These are phyloP conservation scores for Chondrosia reniformis DNA, from an alignment of 37 sponge, comb jelly and placozoan species.

Conservation along the genomic window DNA sequence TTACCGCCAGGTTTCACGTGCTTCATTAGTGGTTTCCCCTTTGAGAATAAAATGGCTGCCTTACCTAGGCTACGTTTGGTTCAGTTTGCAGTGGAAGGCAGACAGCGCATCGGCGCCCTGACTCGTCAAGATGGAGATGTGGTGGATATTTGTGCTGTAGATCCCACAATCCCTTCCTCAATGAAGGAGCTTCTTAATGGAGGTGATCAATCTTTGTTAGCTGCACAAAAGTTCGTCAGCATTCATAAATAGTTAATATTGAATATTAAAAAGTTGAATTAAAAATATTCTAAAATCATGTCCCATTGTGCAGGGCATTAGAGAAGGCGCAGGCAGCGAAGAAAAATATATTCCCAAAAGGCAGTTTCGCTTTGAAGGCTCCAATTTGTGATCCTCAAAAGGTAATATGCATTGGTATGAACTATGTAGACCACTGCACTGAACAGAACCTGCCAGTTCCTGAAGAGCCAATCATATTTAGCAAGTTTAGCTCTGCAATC, in stretches of 20 bases:
- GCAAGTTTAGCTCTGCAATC: conserved; percentile 82
- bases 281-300: not conserved
- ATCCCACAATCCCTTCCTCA: conserved; percentile 63
- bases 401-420: conserved; percentile 83
- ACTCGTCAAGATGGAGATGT: conserved; percentile 25
- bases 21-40: too few relatives aligned
- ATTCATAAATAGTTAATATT: conserved; percentile 1
- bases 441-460: conserved; percentile 88
- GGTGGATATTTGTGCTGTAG: conserved; percentile 66
- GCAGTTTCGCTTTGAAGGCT: conserved; percentile 42
- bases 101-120: not conserved
- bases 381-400: conserved; percentile 78
- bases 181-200: conserved; percentile 64
- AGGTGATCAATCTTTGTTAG: conserved; percentile 41
- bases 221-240: conserved; percentile 39
- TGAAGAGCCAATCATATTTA: conserved; percentile 78
- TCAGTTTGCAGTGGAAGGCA: conserved; percentile 21
- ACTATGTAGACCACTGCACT: conserved; percentile 83
- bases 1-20: too few relatives aligned
- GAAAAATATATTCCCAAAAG: conserved; percentile 32
- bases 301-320: conserved; percentile 33
- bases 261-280: not conserved
- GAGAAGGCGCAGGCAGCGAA: conserved; percentile 17
- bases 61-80: conserved; percentile 22
- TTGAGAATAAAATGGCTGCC: too few relatives aligned